A percentile compares a stretch with the other conserved stretches of the same genome.
Conservation (phyloP, 2,888 invertebrate genomes). For the Drosophila rellima region DNA sequence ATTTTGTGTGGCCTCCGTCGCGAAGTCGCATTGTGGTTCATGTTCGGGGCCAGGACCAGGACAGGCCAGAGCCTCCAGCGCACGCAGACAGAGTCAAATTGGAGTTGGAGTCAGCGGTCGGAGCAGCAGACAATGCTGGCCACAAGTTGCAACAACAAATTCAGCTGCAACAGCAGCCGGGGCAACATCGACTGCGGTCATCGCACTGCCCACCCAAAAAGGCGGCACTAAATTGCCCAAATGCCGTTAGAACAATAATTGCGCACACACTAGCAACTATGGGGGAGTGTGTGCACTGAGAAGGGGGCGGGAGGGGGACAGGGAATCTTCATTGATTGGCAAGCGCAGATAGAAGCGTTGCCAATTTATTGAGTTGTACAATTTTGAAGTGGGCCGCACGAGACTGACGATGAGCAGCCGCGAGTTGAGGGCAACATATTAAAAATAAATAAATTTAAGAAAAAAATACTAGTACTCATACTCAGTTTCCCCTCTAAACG, state of each 20-base stretch:
- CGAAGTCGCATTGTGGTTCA: slow-evolving; percentile 33
- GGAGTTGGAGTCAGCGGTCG: slow-evolving; percentile 39
- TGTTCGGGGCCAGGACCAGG: slow-evolving; percentile 34
- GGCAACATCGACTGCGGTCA: slow-evolving; percentile 61
- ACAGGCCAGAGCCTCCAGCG: slow-evolving; percentile 51
- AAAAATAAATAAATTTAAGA: slow-evolving; percentile 80
- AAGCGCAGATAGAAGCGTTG: slow-evolving; percentile 60
- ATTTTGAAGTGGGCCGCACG: slow-evolving; percentile 48
- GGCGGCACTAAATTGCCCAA: slow-evolving; percentile 51
- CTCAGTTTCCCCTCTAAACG: not conserved
- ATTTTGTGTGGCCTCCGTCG: slow-evolving; percentile 68
- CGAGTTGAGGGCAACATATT: slow-evolving; percentile 54
- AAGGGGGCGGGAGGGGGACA: not conserved
- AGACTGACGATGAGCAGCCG: slow-evolving; percentile 3
- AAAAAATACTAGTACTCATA: slow-evolving; percentile 31
- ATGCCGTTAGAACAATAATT: slow-evolving; percentile 36
- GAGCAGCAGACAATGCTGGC: slow-evolving; percentile 64
- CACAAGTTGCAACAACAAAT: slow-evolving; percentile 38
- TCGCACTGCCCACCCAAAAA: slow-evolving; percentile 71
- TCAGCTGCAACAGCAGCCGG: slow-evolving; percentile 4
- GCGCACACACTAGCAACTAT: slow-evolving; percentile 27
- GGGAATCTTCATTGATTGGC: slow-evolving; percentile 57
- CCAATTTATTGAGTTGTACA: slow-evolving; percentile 79
- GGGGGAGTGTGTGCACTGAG: slow-evolving; percentile 8
- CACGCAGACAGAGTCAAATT: slow-evolving; percentile 71